These are phyloP conservation scores for Junonia oenone DNA, from an alignment of 2,888 invertebrate species.

Conservation along the genomic window DNA sequence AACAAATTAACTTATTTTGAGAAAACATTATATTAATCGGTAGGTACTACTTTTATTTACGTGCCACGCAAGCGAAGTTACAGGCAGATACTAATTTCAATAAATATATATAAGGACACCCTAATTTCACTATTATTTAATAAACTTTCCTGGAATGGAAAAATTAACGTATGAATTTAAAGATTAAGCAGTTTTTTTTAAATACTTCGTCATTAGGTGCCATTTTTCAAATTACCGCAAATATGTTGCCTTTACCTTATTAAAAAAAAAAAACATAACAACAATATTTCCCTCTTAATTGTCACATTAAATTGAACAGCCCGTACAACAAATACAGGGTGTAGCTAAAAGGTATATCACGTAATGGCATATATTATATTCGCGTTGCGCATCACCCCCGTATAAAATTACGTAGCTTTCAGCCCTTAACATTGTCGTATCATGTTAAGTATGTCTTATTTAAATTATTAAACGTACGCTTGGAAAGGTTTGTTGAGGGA, in stretches of 20 bases:
- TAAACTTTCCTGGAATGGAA: too few species aligned
- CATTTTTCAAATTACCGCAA: background rate
- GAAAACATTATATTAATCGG: too few species aligned
- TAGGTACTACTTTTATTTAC: too few species aligned
- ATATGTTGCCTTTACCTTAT: background rate
- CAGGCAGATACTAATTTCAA: too few species aligned
- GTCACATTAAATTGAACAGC: background rate
- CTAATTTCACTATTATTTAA: too few species aligned
- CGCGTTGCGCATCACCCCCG: background rate
- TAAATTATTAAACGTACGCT: background rate
- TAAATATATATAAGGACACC: too few species aligned
- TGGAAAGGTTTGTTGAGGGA: too few species aligned
- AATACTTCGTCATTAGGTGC: background rate
- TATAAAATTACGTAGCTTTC: slow-evolving; percentile 1
- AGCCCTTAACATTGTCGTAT: background rate
- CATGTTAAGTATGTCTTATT: background rate
- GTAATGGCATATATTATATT: slow-evolving; percentile 7
- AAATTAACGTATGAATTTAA: too few species aligned
- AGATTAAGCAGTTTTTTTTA: too few species aligned
- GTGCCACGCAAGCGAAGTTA: too few species aligned
- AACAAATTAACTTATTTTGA: too few species aligned
- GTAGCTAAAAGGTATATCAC: background rate
- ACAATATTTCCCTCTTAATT: background rate
- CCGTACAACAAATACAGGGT: background rate
- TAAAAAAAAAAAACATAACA: background rate